Percentiles rank a stretch among this genome's conserved stretches.
phyloP scores from a whole-genome alignment of 2,797 vertebrate species.

The Megaceryle alcyon region DNA sequence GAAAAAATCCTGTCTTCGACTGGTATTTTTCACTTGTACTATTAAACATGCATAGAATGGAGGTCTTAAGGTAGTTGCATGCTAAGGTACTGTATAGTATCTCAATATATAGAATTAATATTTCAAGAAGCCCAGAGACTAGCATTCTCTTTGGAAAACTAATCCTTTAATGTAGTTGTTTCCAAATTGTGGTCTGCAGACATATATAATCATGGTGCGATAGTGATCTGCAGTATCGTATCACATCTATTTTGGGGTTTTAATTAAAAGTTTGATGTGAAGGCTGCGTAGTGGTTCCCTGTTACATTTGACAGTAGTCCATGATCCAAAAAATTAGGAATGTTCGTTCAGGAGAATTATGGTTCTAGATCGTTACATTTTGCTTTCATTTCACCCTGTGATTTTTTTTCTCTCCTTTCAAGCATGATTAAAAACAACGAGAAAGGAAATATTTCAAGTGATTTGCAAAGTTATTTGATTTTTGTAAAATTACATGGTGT shows the following conservation, averaged over 20 bases:
- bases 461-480: slow-evolving; percentile 62
- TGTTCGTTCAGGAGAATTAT: background rate
- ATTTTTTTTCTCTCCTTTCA: slow-evolving; percentile 26
- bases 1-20: background rate
- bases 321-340: slow-evolving; percentile 2
- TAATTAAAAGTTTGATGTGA: slow-evolving; percentile 59
- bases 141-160: slow-evolving; percentile 24
- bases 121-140: background rate
- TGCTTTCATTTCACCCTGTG: slow-evolving; percentile 41
- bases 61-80: background rate
- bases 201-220: background rate
- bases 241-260: slow-evolving; percentile 21
- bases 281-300: background rate
- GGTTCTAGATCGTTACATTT: slow-evolving; percentile 12
- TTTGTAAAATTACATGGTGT: slow-evolving; percentile 50
- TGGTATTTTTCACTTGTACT: background rate
- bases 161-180: slow-evolving; percentile 33
- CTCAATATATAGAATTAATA: background rate
- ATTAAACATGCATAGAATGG: background rate
- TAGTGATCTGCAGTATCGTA: slow-evolving; percentile 36
- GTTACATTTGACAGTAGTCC: slow-evolving; percentile 10
- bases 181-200: slow-evolving; percentile 36
- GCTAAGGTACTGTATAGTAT: background rate
- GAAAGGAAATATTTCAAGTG: slow-evolving; percentile 34
- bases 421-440: slow-evolving; percentile 43